Conservation (phyloP, 2,797 vertebrate species). For the Eutrigla gurnardus region DNA sequence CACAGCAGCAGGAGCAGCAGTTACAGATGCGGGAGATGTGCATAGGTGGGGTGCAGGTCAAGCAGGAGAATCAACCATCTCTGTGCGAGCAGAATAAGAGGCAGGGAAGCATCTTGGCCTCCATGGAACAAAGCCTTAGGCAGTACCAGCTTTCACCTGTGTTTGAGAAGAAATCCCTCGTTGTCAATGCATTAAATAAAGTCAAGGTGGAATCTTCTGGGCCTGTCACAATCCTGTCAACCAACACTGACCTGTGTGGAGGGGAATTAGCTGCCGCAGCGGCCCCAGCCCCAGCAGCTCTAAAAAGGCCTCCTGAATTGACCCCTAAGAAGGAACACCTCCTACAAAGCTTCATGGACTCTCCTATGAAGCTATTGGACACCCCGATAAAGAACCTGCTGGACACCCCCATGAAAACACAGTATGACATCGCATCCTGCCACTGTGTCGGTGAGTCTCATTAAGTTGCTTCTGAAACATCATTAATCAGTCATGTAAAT, state of each 20-base stretch:
- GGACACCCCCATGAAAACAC: constrained; percentile 96
- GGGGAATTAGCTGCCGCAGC: constrained; percentile 77
- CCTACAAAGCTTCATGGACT: constrained; percentile 93
- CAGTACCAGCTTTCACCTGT: constrained; percentile 92
- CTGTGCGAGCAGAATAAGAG: constrained; percentile 70
- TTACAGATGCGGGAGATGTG: constrained; percentile 73
- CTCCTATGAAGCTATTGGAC: constrained; percentile 94
- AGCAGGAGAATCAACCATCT: constrained; percentile 81
- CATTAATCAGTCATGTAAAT: constrained; percentile 17
- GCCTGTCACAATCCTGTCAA: constrained; percentile 89
- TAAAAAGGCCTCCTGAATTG: constrained; percentile 84
- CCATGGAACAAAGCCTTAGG: constrained; percentile 95
- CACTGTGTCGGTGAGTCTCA: constrained; percentile 95
- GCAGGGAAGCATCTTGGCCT: constrained; percentile 91
- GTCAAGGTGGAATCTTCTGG: constrained; percentile 94
- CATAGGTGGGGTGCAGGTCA: constrained; percentile 72
- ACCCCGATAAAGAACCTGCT: constrained; percentile 95
- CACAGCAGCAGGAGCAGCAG: constrained; percentile 60
- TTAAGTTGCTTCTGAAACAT: constrained; percentile 15
- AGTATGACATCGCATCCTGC: constrained; percentile 97
- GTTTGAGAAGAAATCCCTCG: constrained; percentile 91
- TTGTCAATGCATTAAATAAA: constrained; percentile 89
- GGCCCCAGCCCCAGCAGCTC: constrained; percentile 49
- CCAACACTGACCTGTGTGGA: constrained; percentile 83
- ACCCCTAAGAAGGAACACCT: constrained; percentile 93